These are phyloP conservation scores for Festucalex cinctus DNA, from an alignment of 2,113 vertebrate species.

Conservation along the genomic window DNA sequence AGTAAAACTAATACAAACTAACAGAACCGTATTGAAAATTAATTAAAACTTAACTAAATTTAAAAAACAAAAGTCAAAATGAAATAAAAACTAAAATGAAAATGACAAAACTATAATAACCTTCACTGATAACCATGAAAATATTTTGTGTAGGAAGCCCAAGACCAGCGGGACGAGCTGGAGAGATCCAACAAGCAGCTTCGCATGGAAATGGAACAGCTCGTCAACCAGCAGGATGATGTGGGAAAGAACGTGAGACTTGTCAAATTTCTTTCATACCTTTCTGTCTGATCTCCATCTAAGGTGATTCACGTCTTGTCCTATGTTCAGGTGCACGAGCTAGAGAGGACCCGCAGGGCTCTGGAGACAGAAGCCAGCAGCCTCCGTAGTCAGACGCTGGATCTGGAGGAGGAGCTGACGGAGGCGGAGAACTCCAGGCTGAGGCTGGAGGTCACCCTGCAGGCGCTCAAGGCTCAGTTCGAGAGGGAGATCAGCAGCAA, in stretches of 20 bases:
- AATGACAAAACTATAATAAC: too few species aligned
- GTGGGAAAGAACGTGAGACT: slow-evolving; percentile 84
- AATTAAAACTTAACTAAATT: too few species aligned
- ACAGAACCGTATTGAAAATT: too few species aligned
- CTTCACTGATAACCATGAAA: too few species aligned
- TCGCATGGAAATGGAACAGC: slow-evolving; percentile 82
- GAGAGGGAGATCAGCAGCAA: slow-evolving; percentile 74
- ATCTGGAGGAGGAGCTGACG: slow-evolving; percentile 67
- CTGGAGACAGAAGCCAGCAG: slow-evolving; percentile 80
- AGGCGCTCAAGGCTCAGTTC: slow-evolving; percentile 77
- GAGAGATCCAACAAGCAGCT: slow-evolving; percentile 84
- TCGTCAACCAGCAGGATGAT: slow-evolving; percentile 87
- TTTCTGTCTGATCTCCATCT: slow-evolving; percentile 6
- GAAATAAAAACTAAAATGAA: too few species aligned
- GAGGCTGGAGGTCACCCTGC: slow-evolving; percentile 76
- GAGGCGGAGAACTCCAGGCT: slow-evolving; percentile 66
- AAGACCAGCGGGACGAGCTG: slow-evolving; percentile 80
- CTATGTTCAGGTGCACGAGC: slow-evolving; percentile 80
- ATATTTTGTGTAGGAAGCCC: slow-evolving; percentile 64
- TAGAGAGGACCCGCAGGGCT: slow-evolving; percentile 77
- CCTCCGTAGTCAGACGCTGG: slow-evolving; percentile 76
- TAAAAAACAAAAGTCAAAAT: too few species aligned
- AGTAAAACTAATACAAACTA: too few species aligned
- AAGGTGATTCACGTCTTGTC: background rate
- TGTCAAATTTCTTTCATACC: background rate